Conservation (phyloP, 2,113 vertebrate genomes). For the Pygoscelis adeliae region DNA sequence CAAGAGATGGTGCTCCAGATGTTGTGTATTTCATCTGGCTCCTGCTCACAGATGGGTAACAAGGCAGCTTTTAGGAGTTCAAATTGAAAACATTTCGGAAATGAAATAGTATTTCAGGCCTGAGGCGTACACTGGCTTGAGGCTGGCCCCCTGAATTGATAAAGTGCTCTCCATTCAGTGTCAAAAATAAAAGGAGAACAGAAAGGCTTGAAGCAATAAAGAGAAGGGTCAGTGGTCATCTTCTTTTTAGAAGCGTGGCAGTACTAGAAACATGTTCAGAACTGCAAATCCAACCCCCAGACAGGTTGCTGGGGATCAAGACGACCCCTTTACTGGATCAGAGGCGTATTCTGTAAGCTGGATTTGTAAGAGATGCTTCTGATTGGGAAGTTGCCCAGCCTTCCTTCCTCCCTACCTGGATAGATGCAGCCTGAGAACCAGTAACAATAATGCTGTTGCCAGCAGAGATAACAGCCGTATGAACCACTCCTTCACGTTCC, state of each 20-base stretch:
- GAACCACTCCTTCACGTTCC: conserved; percentile 71
- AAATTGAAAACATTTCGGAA: background rate
- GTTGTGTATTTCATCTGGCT: background rate
- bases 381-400: background rate
- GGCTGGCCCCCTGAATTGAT: background rate
- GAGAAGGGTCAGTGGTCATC: background rate
- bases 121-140: background rate
- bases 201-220: background rate
- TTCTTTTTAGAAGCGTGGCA: background rate
- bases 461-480: conserved; percentile 62
- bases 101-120: background rate
- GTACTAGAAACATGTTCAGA: background rate
- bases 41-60: background rate
- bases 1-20: background rate
- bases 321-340: background rate
- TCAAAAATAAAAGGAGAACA: background rate
- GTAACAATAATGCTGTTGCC: conserved; percentile 70
- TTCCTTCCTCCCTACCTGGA: conserved; percentile 64
- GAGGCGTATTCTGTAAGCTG: background rate
- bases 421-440: conserved; percentile 75
- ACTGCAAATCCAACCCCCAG: background rate
- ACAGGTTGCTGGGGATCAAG: background rate
- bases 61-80: background rate
- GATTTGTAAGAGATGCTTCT: background rate
- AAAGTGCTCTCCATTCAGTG: background rate